Evolutionary conservation across 2,888 invertebrate species (phyloP).

Genomic region (Apomyelois bistriatella): DNA sequence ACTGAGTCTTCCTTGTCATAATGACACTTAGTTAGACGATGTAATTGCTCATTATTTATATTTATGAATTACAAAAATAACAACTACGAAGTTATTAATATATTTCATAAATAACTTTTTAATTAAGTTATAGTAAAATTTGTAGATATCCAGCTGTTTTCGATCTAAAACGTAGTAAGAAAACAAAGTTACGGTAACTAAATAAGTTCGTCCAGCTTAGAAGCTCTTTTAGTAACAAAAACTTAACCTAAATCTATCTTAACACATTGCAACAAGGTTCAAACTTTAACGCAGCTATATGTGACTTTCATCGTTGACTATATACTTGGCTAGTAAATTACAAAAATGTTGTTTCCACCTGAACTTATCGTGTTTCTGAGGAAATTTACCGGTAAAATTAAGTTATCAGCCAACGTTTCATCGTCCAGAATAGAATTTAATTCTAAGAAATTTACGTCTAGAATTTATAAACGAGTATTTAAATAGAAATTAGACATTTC

Average conservation of each 20-base stretch:
- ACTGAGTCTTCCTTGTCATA: too few species aligned
- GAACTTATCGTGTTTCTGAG: neutral
- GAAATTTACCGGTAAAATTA: neutral
- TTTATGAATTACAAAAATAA: too few species aligned
- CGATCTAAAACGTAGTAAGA: too few species aligned
- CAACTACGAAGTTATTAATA: too few species aligned
- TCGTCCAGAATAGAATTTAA: neutral
- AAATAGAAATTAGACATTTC: too few species aligned
- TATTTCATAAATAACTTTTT: too few species aligned
- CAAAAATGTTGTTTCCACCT: neutral
- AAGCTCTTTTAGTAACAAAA: neutral
- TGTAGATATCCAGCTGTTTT: too few species aligned
- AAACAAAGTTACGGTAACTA: neutral
- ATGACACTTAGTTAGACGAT: too few species aligned
- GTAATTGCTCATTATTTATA: too few species aligned
- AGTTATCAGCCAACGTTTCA: neutral
- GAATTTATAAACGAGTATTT: too few species aligned
- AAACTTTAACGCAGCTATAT: neutral
- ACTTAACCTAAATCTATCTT: neutral
- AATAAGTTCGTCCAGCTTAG: neutral
- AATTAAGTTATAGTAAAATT: too few species aligned
- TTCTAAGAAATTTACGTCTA: too few species aligned
- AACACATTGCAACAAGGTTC: neutral
- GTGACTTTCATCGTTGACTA: neutral
- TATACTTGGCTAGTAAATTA: neutral